Conservation (phyloP, 2,888 invertebrate genomes). For the Acrobasis suavella region DNA sequence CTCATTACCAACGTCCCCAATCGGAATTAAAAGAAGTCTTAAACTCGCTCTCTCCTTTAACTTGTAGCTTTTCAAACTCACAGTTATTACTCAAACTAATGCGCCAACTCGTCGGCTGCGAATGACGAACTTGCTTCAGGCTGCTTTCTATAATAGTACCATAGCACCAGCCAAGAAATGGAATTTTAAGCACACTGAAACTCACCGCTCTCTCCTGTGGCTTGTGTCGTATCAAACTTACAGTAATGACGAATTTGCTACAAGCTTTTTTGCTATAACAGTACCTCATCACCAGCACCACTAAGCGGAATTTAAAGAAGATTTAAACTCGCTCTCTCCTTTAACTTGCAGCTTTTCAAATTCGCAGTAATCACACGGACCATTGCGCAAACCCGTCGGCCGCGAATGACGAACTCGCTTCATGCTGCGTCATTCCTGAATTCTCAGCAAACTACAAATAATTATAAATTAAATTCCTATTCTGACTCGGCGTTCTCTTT, state of each 20-base stretch:
- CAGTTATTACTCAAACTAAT: conserved; percentile 55
- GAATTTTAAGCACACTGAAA: not conserved
- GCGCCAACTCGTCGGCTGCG: conserved; percentile 50
- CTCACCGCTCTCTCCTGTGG: not conserved
- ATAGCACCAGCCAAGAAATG: too few species aligned
- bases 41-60: not conserved
- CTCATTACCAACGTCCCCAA: too few species aligned
- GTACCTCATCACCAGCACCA: too few species aligned
- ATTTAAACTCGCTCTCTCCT: not conserved
- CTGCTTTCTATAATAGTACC: too few species aligned
- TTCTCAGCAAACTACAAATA: conserved; percentile 6
- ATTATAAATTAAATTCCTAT: conserved; percentile 14
- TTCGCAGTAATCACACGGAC: conserved; percentile 50
- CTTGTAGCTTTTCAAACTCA: not conserved
- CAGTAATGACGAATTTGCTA: conserved; percentile 46
- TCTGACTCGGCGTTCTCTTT: not conserved
- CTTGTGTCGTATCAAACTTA: not conserved
- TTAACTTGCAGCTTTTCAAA: not conserved
- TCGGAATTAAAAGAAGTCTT: too few species aligned
- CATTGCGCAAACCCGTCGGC: conserved; percentile 53
- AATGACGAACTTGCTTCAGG: conserved; percentile 39
- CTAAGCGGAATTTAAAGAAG: not conserved
- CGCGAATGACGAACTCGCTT: conserved; percentile 47
- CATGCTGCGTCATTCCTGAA: conserved; percentile 43
- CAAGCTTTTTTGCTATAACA: too few species aligned